Evolutionary conservation across 2,888 invertebrate species (phyloP).

Genomic region (Drosophila pseudotalamancana): DNA sequence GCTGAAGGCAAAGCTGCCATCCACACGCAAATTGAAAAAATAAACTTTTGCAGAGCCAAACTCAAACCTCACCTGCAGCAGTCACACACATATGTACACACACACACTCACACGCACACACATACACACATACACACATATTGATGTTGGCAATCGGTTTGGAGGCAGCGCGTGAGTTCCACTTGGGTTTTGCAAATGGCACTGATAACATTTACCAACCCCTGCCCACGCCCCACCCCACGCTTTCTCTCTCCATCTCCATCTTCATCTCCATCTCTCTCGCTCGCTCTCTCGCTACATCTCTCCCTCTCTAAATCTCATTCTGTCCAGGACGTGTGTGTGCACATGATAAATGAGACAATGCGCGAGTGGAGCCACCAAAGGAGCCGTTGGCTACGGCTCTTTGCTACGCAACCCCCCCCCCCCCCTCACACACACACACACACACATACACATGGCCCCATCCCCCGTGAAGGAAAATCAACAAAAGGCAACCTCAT

Average conservation of each 20-base stretch:
- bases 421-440: neutral
- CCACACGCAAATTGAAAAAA: conserved; percentile 73
- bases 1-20: conserved; percentile 44
- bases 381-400: conserved; percentile 62
- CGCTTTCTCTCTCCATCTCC: neutral
- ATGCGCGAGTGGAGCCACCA: conserved; percentile 52
- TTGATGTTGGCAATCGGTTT: conserved; percentile 73
- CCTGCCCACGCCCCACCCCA: conserved; percentile 6
- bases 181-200: conserved; percentile 66
- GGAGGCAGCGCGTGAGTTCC: conserved; percentile 61
- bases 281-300: neutral
- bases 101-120: neutral
- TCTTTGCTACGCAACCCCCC: conserved; percentile 18
- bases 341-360: conserved; percentile 75
- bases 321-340: conserved; percentile 53
- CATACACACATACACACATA: conserved; percentile 17
- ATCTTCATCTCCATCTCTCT: neutral
- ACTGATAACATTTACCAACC: conserved; percentile 66
- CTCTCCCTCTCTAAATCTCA: conserved; percentile 19
- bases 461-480: conserved; percentile 42
- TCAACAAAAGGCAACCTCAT: conserved; percentile 62
- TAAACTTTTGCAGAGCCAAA: conserved; percentile 74
- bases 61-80: conserved; percentile 53
- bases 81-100: conserved; percentile 4
- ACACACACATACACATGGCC: neutral